Evolutionary conservation across 1,140 invertebrate species (phyloP), one percentile per base, ranked within the genome.

Genomic region (Contarinia nasturtii): DNA sequence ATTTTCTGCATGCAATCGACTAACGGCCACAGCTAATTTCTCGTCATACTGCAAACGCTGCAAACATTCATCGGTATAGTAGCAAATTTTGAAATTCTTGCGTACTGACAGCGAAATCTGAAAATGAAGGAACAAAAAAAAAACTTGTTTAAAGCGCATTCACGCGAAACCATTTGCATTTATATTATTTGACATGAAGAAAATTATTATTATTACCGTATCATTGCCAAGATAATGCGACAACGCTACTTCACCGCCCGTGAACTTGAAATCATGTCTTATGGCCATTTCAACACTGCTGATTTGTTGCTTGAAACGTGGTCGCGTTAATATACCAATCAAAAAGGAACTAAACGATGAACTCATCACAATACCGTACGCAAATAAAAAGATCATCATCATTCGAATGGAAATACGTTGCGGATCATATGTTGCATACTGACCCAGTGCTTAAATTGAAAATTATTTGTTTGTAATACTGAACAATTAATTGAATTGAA

Each of bases 271-370:
- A 5, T 36, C 33, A 20, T 14, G 7, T 10, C 4, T 20, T 1
- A 48, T 44, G 4, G 40, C 47, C 7, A 50, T 45, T 18, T 49
- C 11, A 17, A 48, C 20, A 1, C 43, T 42, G 0, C 41, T 15
- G n/a, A 54, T 50, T 47, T 54, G 50, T 10, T 19, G 27, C 27
- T 49, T 42, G 15, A 48, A 48, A 1, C 49, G 33, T 7, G 51
- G 48, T 21, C 50, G 42, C 11, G 48, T 50, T 4, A 54, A 46
- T 8, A 49, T 38, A 19, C 41, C 33, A 27, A 52, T 49, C 11
- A 54, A 36, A 34, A 41, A 50, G 42, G 45, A 48, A 36, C 48
- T 34, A 44, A 50, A 54, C 11, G 47, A 15, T 12, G 46, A 17
- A 22, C 21, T 46, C 5, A 52, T 38, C 7, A 50, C 27, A 2